These are phyloP conservation scores for Panthera tigris DNA, from an alignment of 2,113 vertebrate genomes.

Conservation along the genomic window DNA sequence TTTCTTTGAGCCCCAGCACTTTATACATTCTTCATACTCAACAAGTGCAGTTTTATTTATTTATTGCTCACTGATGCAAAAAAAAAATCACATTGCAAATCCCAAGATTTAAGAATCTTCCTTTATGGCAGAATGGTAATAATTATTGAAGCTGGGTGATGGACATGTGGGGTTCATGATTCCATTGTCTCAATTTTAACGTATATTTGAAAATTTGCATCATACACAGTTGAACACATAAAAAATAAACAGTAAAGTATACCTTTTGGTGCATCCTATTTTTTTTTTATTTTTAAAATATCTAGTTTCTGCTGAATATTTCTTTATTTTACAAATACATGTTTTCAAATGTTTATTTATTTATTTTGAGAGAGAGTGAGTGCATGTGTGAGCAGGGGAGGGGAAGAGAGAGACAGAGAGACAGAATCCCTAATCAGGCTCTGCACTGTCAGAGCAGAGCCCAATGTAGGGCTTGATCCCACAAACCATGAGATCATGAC, in stretches of 20 bases:
- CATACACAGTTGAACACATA: background rate
- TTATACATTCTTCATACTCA: background rate
- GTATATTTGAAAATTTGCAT: background rate
- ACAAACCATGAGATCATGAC: too few relatives aligned
- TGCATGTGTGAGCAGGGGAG: too few relatives aligned
- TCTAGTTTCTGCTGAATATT: background rate
- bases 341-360: too few relatives aligned
- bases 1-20: background rate
- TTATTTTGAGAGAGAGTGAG: too few relatives aligned
- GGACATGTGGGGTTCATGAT: background rate
- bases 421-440: too few relatives aligned
- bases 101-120: background rate
- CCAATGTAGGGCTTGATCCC: too few relatives aligned
- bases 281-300: conserved; percentile 33
- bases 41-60: background rate
- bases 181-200: background rate
- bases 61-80: background rate
- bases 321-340: background rate
- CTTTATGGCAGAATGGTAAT: background rate
- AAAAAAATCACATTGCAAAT: background rate
- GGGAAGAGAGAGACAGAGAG: too few relatives aligned
- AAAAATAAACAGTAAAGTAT: background rate
- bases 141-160: background rate
- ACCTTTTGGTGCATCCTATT: background rate
- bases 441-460: too few relatives aligned